Evolutionary conservation across 1,140 invertebrate genomes (phyloP).

Genomic region (Sycophaga agraensis): DNA sequence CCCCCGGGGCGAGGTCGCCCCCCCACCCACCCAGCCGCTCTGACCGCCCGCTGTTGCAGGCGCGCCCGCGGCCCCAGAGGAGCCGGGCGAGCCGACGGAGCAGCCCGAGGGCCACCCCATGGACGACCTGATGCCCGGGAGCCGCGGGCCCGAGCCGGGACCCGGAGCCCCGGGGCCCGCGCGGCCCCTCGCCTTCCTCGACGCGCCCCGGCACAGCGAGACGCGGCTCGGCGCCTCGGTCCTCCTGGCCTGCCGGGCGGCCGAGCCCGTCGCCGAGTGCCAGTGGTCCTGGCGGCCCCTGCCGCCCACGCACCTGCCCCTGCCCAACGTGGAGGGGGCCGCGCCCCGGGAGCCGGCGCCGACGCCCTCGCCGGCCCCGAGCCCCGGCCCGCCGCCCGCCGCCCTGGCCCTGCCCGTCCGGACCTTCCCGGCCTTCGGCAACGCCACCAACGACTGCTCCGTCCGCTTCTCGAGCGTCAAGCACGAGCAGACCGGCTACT

Average conservation of each 20-base stretch:
- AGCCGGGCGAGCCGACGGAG: constrained; percentile 8
- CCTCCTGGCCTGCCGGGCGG: constrained; percentile 48
- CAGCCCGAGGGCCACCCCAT: constrained; percentile 40
- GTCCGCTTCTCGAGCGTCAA: constrained; percentile 52
- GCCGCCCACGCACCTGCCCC: constrained; percentile 48
- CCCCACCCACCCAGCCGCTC: too few species aligned
- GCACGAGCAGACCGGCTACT: constrained; percentile 53
- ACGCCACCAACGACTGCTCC: constrained; percentile 55
- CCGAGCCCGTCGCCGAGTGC: constrained; percentile 49
- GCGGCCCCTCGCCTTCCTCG: constrained; percentile 40
- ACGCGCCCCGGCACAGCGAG: constrained; percentile 46
- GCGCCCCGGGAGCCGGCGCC: constrained; percentile 26
- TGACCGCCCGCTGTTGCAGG: too few species aligned
- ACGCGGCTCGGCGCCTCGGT: constrained; percentile 48
- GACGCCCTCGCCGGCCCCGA: constrained; percentile 31
- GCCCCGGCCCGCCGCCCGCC: constrained; percentile 36
- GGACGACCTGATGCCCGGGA: constrained; percentile 44
- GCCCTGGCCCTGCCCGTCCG: constrained; percentile 42
- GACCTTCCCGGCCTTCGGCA: constrained; percentile 53
- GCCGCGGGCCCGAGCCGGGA: constrained; percentile 28
- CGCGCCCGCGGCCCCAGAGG: constrained; percentile 32
- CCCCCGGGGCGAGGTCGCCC: background rate
- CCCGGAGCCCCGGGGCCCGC: constrained; percentile 33
- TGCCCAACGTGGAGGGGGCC: constrained; percentile 47
- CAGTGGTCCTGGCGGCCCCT: constrained; percentile 55